Conservation (phyloP, 2,888 invertebrate genomes). For the Cartodere bifasciata region DNA sequence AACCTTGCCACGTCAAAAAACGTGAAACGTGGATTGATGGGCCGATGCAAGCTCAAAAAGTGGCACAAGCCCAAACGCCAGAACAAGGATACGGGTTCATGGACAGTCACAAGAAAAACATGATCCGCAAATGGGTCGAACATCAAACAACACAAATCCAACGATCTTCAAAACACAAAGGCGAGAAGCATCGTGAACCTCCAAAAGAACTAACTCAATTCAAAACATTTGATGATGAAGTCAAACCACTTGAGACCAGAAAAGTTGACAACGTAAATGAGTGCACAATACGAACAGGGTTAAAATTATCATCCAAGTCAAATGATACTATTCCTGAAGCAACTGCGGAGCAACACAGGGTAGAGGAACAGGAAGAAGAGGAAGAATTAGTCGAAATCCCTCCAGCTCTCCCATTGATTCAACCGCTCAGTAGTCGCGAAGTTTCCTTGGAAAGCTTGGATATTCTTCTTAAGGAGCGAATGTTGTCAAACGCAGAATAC, state of each 20-base stretch:
- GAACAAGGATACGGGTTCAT: slow-evolving; percentile 70
- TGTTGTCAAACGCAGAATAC: slow-evolving; percentile 36
- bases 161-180: slow-evolving; percentile 36
- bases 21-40: slow-evolving; percentile 94
- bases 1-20: slow-evolving; percentile 62
- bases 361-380: slow-evolving; percentile 59
- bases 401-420: slow-evolving; percentile 67
- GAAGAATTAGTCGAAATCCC: slow-evolving; percentile 68
- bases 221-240: slow-evolving; percentile 43
- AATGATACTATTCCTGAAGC: slow-evolving; percentile 27
- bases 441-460: slow-evolving; percentile 75
- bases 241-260: slow-evolving; percentile 38
- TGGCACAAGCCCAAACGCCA: slow-evolving; percentile 37
- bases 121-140: slow-evolving; percentile 90
- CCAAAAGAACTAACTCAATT: slow-evolving; percentile 49
- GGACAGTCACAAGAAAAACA: slow-evolving; percentile 85
- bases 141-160: slow-evolving; percentile 77
- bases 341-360: slow-evolving; percentile 34
- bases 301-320: slow-evolving; percentile 33
- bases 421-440: slow-evolving; percentile 67
- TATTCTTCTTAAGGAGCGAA: slow-evolving; percentile 59
- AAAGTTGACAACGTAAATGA: slow-evolving; percentile 47
- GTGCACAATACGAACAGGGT: slow-evolving; percentile 46
- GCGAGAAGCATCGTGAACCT: slow-evolving; percentile 30
- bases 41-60: slow-evolving; percentile 57